Base-by-base conservation (phyloP, 1,140 invertebrate genomes). In the Polypedilum vanderplanki region DNA sequence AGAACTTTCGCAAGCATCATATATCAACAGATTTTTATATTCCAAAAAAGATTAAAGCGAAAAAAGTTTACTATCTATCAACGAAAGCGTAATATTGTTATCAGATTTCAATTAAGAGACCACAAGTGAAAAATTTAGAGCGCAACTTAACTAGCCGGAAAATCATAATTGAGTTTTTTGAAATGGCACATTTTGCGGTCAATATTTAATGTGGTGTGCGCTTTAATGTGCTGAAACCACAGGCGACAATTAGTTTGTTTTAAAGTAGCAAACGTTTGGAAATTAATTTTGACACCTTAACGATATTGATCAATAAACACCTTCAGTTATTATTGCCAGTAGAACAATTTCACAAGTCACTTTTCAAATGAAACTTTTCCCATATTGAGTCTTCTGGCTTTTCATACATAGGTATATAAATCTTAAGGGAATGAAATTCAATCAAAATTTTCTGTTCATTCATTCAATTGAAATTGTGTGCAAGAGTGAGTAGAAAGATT, bases 101-200 rank as follows among this genome's bases (percentile, higher is more conserved):
- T 57, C 46, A 57, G n/a, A 15, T 57, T 57, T 57, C n/a, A 12
- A 57, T n/a, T 12, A 57, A 57, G 10, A n/a, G 41, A 57, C 46
- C 9, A 15, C 46, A 57, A 15, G 24, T 33, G n/a, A 57, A 46
- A 46, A 46, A 46, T 46, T 46, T 12, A 57, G 46, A 57, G 46
- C 46, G 3, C 46, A 57, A 57, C 46, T 57, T 57, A 57, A 57
- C 12, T 57, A 57, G 46, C 46, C 46, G 46, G 46, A 57, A 57
- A 57, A 57, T 57, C 10, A 57, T 57, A n/a, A 57, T 57, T 57
- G n/a, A n/a, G 46, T 57, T n/a, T n/a, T 57, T 12, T 57, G n/a
- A 15, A 57, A 57, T 57, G 46, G n/a, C 46, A 57, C 46, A 57
- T n/a, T 57, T 57, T 57, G 46, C 15, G 46, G 46, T n/a, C n/a